Evolutionary conservation across 2,113 vertebrate genomes (phyloP).

Genomic region (Phrynosoma blainvillii): DNA sequence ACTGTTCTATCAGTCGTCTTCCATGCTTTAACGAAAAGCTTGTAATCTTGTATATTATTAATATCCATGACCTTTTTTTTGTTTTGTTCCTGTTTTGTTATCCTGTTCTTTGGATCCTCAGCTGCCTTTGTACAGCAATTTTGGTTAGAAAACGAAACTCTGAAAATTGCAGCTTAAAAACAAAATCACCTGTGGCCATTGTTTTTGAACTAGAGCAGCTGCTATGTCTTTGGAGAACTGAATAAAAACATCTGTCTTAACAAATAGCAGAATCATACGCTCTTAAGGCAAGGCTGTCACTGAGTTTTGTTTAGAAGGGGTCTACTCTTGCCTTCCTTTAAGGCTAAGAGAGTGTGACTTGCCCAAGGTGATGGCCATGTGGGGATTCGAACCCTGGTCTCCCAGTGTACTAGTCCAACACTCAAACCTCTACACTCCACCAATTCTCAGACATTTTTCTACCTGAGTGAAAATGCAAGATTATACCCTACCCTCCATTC

Average conservation of each 20-base stretch:
- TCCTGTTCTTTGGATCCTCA: slow-evolving; percentile 44
- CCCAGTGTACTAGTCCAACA: no score
- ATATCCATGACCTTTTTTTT: slow-evolving; percentile 2
- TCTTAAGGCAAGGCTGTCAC: no score
- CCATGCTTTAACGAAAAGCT: not conserved
- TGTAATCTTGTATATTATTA: not conserved
- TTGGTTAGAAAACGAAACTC: slow-evolving; percentile 34
- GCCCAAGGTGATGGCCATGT: no score
- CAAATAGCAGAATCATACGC: slow-evolving; percentile 35
- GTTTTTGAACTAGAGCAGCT: slow-evolving; percentile 54
- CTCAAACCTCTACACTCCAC: no score
- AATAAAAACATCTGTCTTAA: slow-evolving; percentile 58
- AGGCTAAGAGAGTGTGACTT: no score
- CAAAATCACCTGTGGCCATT: slow-evolving; percentile 32
- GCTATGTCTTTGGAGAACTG: slow-evolving; percentile 38
- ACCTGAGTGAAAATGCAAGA: no score
- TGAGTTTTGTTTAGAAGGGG: no score
- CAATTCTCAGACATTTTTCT: no score
- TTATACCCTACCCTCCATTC: no score
- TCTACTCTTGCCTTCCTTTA: no score
- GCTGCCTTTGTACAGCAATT: slow-evolving; percentile 29
- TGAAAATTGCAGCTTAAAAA: slow-evolving; percentile 12
- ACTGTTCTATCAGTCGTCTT: not conserved
- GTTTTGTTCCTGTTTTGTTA: slow-evolving; percentile 31
- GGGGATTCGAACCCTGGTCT: no score